These are phyloP conservation scores for Cyrtorhinus lividipennis DNA, from an alignment of 1,140 invertebrate species.

Conservation along the genomic window DNA sequence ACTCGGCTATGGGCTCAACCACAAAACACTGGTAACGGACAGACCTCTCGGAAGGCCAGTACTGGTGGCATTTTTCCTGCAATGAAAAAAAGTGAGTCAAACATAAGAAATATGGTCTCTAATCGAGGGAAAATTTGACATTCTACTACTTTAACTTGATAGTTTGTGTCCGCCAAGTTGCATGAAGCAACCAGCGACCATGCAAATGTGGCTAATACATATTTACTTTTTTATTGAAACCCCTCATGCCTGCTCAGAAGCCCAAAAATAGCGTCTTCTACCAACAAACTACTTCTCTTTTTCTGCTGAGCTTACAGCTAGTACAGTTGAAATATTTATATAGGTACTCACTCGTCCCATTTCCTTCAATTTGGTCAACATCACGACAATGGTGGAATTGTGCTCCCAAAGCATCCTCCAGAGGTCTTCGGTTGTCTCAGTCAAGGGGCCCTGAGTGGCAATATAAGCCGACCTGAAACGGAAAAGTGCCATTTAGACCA, in stretches of 20 bases:
- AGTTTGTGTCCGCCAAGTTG: too few species aligned
- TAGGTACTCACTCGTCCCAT: conserved; percentile 72
- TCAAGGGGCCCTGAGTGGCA: conserved; percentile 91
- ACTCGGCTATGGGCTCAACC: conserved; percentile 97
- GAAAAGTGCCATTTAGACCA: too few species aligned
- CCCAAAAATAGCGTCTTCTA: too few species aligned
- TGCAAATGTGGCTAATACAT: too few species aligned
- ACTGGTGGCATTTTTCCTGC: conserved; percentile 95
- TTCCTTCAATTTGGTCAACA: conserved; percentile 95
- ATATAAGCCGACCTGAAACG: conserved; percentile 61
- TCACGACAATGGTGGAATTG: conserved; percentile 97
- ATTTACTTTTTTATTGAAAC: too few species aligned
- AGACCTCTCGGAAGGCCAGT: conserved; percentile 96
- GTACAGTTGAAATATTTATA: too few species aligned
- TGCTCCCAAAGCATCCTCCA: conserved; percentile 99
- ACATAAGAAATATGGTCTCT: background rate
- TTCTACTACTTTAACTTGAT: too few species aligned
- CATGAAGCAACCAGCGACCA: too few species aligned
- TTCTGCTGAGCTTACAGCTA: too few species aligned
- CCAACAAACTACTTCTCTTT: too few species aligned
- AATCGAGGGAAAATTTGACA: too few species aligned
- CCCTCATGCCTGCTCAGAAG: too few species aligned
- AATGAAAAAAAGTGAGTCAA: conserved; percentile 23
- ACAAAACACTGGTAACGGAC: conserved; percentile 93
- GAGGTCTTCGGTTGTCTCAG: conserved; percentile 93